phyloP scores from a whole-genome alignment of 2,113 vertebrate genomes.

The Zosterops hypoxanthus region DNA sequence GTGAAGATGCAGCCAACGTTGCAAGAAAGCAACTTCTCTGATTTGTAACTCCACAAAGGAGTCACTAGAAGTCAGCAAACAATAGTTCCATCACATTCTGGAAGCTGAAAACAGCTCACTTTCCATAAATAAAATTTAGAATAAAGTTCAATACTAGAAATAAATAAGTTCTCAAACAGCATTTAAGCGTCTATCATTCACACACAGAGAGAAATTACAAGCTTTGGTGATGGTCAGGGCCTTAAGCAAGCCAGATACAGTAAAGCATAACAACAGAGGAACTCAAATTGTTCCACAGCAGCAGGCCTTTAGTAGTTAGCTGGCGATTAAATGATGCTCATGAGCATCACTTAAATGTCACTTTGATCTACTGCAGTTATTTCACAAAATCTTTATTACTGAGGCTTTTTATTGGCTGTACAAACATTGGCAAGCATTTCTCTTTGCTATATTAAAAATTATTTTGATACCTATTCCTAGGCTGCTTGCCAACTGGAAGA shows the following conservation, averaged over 20 bases:
- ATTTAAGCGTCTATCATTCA: background rate
- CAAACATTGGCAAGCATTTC: background rate
- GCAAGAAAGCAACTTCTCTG: background rate
- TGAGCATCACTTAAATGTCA: slow-evolving; percentile 28
- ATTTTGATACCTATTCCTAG: slow-evolving; percentile 21
- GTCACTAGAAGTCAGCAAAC: background rate
- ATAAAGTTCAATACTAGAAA: background rate
- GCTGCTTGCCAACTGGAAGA: background rate
- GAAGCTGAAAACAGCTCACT: background rate
- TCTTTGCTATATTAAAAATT: slow-evolving; percentile 28
- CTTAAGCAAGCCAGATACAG: background rate
- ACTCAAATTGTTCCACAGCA: background rate
- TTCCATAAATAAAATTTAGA: background rate
- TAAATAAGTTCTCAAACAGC: background rate
- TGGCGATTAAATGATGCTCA: slow-evolving; percentile 24
- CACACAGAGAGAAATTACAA: background rate
- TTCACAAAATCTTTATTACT: slow-evolving; percentile 29
- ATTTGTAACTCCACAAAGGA: background rate
- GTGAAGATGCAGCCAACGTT: background rate
- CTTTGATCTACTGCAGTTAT: slow-evolving; percentile 38
- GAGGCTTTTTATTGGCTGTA: background rate
- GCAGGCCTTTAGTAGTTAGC: background rate
- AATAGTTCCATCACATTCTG: background rate
- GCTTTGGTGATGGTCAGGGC: background rate
- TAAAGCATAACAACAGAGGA: background rate